These are phyloP conservation scores for Diabrotica virgifera DNA, from an alignment of 1,140 invertebrate genomes.

Conservation along the genomic window DNA sequence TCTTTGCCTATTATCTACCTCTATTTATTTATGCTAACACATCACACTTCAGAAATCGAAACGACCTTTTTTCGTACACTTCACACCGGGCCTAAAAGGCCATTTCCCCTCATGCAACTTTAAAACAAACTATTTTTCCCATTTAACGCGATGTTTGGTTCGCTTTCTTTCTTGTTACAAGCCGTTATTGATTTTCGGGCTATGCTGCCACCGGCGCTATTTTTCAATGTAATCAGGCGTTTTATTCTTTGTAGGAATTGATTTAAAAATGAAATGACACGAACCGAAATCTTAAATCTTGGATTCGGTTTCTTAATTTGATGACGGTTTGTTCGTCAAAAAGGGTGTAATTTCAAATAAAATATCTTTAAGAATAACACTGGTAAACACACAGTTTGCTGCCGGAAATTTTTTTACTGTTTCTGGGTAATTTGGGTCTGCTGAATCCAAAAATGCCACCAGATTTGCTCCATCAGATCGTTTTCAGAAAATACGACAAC, in stretches of 20 bases:
- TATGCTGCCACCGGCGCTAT: background rate
- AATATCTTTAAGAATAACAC: too few species aligned
- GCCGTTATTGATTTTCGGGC: background rate
- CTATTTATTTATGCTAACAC: too few species aligned
- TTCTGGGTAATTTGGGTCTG: too few species aligned
- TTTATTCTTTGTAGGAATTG: slow-evolving; percentile 3
- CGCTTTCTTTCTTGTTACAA: background rate
- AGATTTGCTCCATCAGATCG: too few species aligned
- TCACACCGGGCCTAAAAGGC: background rate
- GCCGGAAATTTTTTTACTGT: too few species aligned
- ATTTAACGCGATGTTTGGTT: slow-evolving; percentile 1
- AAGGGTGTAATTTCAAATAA: too few species aligned
- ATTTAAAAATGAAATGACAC: slow-evolving; percentile 3
- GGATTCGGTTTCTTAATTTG: background rate
- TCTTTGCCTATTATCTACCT: too few species aligned
- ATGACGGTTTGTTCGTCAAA: too few species aligned
- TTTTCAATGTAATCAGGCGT: slow-evolving; percentile 2
- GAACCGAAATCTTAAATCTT: background rate
- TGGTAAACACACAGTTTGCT: too few species aligned
- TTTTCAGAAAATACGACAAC: too few species aligned
- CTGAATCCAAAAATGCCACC: too few species aligned
- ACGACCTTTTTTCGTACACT: background rate
- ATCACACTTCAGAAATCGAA: too few species aligned
- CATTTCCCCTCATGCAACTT: background rate
- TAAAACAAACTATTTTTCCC: background rate